A percentile compares a stretch with the other conserved stretches of the same genome.
Evolutionary conservation across 2,888 invertebrate genomes (phyloP).

Genomic region (Dromius quadrimaculatus): DNA sequence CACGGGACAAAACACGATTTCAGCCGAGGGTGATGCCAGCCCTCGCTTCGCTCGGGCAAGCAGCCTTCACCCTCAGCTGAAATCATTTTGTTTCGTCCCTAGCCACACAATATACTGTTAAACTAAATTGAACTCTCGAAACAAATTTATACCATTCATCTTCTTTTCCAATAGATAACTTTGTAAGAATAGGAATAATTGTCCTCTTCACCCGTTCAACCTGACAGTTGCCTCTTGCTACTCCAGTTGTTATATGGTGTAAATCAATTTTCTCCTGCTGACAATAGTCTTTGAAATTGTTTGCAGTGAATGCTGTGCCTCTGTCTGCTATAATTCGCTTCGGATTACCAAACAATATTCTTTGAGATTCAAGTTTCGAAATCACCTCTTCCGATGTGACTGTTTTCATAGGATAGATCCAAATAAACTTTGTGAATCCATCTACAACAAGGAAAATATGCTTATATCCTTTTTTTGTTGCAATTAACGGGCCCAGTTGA

Average conservation of each 20-base stretch:
- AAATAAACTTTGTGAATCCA: too few relatives aligned
- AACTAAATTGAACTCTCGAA: slow-evolving; percentile 55
- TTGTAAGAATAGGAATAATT: slow-evolving; percentile 52
- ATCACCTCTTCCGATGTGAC: slow-evolving; percentile 57
- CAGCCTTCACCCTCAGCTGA: too few relatives aligned
- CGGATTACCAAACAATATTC: slow-evolving; percentile 55
- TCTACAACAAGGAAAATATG: too few relatives aligned
- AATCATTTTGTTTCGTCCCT: too few relatives aligned
- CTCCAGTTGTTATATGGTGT: slow-evolving; percentile 38
- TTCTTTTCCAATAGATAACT: slow-evolving; percentile 43
- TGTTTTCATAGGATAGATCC: slow-evolving; percentile 59
- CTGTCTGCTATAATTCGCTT: slow-evolving; percentile 55
- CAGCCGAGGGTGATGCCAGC: too few relatives aligned
- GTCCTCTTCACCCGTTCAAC: too few relatives aligned
- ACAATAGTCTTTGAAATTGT: slow-evolving; percentile 49
- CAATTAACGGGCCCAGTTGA: slow-evolving; percentile 59
- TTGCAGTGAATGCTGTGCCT: slow-evolving; percentile 56
- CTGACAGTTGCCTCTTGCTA: background rate
- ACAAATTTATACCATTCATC: slow-evolving; percentile 57
- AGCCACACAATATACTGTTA: too few relatives aligned
- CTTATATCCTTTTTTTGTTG: slow-evolving; percentile 59
- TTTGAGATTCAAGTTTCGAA: slow-evolving; percentile 55
- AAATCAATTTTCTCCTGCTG: slow-evolving; percentile 43
- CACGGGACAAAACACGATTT: too few relatives aligned
- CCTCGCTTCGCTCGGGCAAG: too few relatives aligned